phyloP scores from a whole-genome alignment of 2,113 vertebrate genomes.

The Cardinalis cardinalis region DNA sequence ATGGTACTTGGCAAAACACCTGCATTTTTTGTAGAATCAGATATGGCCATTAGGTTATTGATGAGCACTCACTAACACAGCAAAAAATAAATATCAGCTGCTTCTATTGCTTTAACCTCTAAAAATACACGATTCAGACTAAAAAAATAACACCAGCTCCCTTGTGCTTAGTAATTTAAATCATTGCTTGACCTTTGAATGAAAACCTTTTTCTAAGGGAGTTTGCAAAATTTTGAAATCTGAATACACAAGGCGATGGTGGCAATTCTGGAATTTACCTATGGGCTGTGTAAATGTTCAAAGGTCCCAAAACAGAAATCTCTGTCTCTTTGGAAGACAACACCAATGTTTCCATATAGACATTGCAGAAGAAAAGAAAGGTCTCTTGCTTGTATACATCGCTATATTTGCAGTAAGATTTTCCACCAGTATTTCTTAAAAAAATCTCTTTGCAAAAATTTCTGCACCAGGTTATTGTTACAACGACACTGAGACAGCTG shows the following conservation, averaged over 20 bases:
- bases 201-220: background rate
- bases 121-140: background rate
- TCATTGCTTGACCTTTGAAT: constrained; percentile 2
- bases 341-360: background rate
- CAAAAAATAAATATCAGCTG: constrained; percentile 19
- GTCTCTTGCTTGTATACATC: background rate
- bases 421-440: background rate
- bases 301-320: constrained; percentile 47
- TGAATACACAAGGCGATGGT: constrained; percentile 20
- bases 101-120: constrained; percentile 2
- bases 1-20: background rate
- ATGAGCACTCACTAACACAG: background rate
- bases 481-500: background rate
- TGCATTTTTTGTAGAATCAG: background rate
- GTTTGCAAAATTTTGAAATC: constrained; percentile 37
- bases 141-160: constrained; percentile 22
- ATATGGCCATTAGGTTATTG: background rate
- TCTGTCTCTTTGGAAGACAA: constrained; percentile 23
- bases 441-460: background rate
- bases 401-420: background rate
- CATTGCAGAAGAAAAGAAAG: constrained; percentile 14
- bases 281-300: constrained; percentile 70
- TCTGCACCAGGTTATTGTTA: background rate
- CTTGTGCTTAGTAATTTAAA: constrained; percentile 7
- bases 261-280: constrained; percentile 74